phyloP scores from a whole-genome alignment of 2,797 vertebrate species.

The Melanogrammus aeglefinus region DNA sequence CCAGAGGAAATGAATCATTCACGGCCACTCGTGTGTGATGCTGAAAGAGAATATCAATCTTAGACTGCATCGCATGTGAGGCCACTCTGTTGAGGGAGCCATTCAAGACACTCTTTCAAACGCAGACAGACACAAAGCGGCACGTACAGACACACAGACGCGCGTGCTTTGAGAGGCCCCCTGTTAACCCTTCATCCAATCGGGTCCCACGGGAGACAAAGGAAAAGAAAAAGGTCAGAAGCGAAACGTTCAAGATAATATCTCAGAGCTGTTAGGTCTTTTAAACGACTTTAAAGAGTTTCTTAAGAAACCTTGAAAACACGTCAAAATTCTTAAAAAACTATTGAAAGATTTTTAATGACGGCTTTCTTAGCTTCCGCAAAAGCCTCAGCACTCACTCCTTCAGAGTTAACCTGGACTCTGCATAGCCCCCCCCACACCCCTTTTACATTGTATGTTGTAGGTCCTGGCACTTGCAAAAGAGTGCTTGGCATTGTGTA shows the following conservation, averaged over 20 bases:
- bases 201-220: not conserved
- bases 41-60: constrained; percentile 4
- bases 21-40: not conserved
- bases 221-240: not conserved
- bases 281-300: not conserved
- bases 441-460: too few species aligned
- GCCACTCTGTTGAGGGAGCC: not conserved
- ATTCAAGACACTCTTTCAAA: not conserved
- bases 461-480: too few species aligned
- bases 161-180: not conserved
- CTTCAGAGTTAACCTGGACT: too few species aligned
- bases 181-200: not conserved
- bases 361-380: too few species aligned
- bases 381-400: too few species aligned
- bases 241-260: not conserved
- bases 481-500: too few species aligned
- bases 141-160: not conserved
- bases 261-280: not conserved
- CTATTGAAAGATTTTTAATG: not conserved
- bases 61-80: not conserved
- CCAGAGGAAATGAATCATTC: not conserved
- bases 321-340: not conserved
- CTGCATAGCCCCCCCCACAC: too few species aligned
- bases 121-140: not conserved
- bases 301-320: not conserved